Conservation (phyloP, 2,888 invertebrate genomes). For the Cheilosia grossa region DNA sequence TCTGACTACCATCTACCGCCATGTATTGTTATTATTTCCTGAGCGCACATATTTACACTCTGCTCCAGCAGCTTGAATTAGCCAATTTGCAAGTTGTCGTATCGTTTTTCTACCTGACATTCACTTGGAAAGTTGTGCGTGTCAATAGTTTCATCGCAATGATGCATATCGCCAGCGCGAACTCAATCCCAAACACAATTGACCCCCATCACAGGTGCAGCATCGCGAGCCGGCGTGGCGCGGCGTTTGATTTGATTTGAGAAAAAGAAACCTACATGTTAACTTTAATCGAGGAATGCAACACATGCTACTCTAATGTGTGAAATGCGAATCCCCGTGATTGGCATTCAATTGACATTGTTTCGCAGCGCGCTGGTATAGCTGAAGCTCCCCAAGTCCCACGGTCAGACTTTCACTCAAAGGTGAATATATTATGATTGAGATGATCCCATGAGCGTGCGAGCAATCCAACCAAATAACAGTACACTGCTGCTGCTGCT, state of each 20-base stretch:
- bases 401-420: constrained; percentile 73
- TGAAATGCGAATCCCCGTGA: constrained; percentile 65
- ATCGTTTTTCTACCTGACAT: constrained; percentile 37
- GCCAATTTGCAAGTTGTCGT: constrained; percentile 56
- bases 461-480: constrained; percentile 65
- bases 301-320: constrained; percentile 60
- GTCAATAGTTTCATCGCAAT: constrained; percentile 67
- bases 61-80: constrained; percentile 41
- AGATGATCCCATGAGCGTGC: constrained; percentile 67
- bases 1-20: constrained; percentile 4
- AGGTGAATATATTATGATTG: constrained; percentile 62
- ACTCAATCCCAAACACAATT: constrained; percentile 48
- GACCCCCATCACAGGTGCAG: constrained; percentile 62
- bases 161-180: constrained; percentile 49
- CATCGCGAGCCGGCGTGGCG: constrained; percentile 11
- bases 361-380: constrained; percentile 34
- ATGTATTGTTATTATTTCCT: constrained; percentile 12
- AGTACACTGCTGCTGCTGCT: constrained; percentile 33
- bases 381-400: constrained; percentile 47
- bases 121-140: constrained; percentile 73
- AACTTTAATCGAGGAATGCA: constrained; percentile 55
- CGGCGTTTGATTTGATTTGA: constrained; percentile 49
- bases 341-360: constrained; percentile 74
- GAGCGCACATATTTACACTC: constrained; percentile 53
- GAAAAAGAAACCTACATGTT: constrained; percentile 63